These are phyloP conservation scores for Tetranychus piercei DNA, from an alignment of 2,888 invertebrate species.

Conservation along the genomic window DNA sequence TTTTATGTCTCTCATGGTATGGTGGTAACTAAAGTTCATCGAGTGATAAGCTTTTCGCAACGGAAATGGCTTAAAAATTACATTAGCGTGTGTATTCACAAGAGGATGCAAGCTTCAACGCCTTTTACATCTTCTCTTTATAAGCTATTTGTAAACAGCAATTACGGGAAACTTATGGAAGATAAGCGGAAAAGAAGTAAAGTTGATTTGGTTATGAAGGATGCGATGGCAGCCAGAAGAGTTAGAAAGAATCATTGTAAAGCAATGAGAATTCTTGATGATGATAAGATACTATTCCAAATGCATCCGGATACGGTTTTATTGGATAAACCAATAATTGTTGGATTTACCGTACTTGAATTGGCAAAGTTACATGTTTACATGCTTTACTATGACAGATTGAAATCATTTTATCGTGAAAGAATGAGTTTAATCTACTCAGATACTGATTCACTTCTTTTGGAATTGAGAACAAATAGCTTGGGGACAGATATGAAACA, in stretches of 20 bases:
- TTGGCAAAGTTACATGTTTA: constrained; percentile 25
- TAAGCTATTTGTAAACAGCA: constrained; percentile 31
- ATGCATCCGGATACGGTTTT: constrained; percentile 17
- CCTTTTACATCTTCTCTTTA: constrained; percentile 33
- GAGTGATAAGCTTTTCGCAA: not conserved
- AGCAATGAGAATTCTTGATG: too few species aligned
- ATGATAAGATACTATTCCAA: constrained; percentile 17
- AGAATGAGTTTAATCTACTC: too few species aligned
- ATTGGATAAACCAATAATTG: constrained; percentile 28
- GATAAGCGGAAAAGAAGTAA: constrained; percentile 27
- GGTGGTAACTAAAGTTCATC: not conserved
- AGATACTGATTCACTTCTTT: too few species aligned
- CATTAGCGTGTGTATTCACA: constrained; percentile 24
- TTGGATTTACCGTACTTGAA: constrained; percentile 28
- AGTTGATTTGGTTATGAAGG: too few species aligned
- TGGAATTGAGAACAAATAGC: too few species aligned
- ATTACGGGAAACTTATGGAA: constrained; percentile 32
- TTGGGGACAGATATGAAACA: too few species aligned
- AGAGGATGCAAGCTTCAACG: constrained; percentile 28
- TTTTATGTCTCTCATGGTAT: not conserved
- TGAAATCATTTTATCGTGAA: too few species aligned
- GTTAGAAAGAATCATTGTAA: too few species aligned
- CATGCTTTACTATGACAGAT: too few species aligned
- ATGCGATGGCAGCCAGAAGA: too few species aligned
- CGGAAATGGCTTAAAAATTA: constrained; percentile 26